Conservation (phyloP, 1,140 invertebrate species). For the Brachionus rotundiformis region DNA sequence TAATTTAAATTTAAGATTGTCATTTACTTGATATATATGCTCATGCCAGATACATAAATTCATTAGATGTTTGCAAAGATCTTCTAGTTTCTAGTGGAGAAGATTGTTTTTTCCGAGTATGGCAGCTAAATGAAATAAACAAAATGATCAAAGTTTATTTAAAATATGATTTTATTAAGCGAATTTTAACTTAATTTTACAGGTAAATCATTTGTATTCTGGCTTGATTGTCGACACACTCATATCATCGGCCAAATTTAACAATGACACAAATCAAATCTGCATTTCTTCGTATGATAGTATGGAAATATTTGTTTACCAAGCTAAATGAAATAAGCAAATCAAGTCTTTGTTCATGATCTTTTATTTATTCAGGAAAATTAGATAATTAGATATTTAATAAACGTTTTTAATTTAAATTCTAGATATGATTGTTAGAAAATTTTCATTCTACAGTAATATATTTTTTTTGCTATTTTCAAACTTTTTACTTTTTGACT, state of each 20-base stretch:
- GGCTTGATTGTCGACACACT: neutral
- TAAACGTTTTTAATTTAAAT: too few species aligned
- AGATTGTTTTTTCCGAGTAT: conserved; percentile 38
- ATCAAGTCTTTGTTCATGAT: neutral
- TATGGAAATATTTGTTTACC: conserved; percentile 15
- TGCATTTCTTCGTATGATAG: conserved; percentile 7
- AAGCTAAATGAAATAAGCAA: neutral
- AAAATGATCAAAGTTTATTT: neutral
- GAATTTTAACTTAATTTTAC: neutral
- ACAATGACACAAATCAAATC: neutral
- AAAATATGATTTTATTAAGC: neutral
- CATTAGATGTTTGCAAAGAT: conserved; percentile 27
- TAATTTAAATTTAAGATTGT: neutral
- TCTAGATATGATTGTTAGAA: too few species aligned
- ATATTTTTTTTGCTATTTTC: too few species aligned
- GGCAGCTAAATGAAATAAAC: conserved; percentile 27
- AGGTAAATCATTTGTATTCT: conserved; percentile 22
- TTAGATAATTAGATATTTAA: too few species aligned
- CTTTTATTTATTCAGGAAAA: neutral
- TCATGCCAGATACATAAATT: conserved; percentile 33
- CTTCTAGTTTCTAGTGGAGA: conserved; percentile 14
- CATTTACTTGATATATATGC: conserved; percentile 30
- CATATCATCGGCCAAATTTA: conserved; percentile 15
- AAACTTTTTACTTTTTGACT: too few species aligned
- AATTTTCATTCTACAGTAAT: too few species aligned